Evolutionary conservation across 1,140 invertebrate species (phyloP).

Genomic region (Drosophila parabipectinata): DNA sequence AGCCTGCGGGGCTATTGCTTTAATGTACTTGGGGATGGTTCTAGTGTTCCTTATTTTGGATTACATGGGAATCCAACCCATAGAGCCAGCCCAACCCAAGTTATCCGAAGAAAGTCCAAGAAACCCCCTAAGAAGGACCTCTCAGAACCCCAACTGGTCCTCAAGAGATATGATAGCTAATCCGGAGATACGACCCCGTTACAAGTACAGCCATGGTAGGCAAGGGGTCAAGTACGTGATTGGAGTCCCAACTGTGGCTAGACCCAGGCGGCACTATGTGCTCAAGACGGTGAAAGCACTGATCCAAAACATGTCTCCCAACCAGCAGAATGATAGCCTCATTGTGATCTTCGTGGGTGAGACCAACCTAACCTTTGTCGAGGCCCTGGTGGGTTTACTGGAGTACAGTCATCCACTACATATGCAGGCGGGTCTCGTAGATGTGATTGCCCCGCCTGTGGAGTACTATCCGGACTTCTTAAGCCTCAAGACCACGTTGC

Average conservation of each 20-base stretch:
- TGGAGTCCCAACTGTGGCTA: slow-evolving; percentile 43
- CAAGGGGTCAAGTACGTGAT: slow-evolving; percentile 30
- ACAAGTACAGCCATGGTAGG: slow-evolving; percentile 7
- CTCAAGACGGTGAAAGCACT: slow-evolving; percentile 14
- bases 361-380: slow-evolving; percentile 2
- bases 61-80: not conserved
- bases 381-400: slow-evolving; percentile 16
- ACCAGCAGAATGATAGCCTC: slow-evolving; percentile 11
- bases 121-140: no score
- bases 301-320: slow-evolving; percentile 12
- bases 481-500: not conserved
- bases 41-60: not conserved
- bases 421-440: slow-evolving; percentile 32
- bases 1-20: not conserved
- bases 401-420: not conserved
- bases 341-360: slow-evolving; percentile 56
- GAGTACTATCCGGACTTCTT: slow-evolving; percentile 48
- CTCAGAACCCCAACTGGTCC: not conserved
- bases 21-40: not conserved
- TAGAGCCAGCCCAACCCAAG: slow-evolving; percentile 6
- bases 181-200: not conserved
- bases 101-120: not conserved
- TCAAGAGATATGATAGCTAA: not conserved
- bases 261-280: slow-evolving; percentile 16
- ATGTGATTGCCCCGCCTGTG: slow-evolving; percentile 35